These are phyloP conservation scores for Pluvialis apricaria DNA, from an alignment of 2,113 vertebrate genomes.

Conservation along the genomic window DNA sequence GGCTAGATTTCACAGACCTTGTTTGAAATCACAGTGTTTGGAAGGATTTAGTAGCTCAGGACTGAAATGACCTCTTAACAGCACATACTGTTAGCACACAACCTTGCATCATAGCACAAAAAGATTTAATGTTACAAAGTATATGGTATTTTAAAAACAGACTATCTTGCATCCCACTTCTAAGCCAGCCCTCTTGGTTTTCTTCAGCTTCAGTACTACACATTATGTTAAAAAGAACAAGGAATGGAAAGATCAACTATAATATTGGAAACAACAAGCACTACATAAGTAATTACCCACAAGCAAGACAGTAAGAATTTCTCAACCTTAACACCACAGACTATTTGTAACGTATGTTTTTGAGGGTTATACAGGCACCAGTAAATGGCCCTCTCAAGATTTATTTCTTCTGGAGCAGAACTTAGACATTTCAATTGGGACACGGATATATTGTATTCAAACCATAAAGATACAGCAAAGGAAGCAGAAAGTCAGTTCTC, in stretches of 20 bases:
- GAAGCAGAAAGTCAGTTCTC: background rate
- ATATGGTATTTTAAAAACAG: conserved; percentile 28
- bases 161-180: background rate
- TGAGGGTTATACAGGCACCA: background rate
- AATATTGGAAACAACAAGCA: background rate
- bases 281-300: background rate
- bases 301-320: conserved; percentile 27
- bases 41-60: conserved; percentile 1
- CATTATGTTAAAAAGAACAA: background rate
- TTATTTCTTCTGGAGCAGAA: background rate
- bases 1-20: background rate
- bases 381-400: background rate
- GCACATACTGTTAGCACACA: background rate
- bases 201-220: conserved; percentile 20
- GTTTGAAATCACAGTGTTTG: conserved; percentile 22
- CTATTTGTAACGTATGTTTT: background rate
- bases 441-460: background rate
- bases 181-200: background rate
- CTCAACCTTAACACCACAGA: background rate
- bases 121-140: background rate
- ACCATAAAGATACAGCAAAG: background rate
- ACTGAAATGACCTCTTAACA: conserved; percentile 7
- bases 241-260: background rate
- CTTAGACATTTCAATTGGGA: background rate
- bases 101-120: background rate